Percentiles rank a stretch among this genome's conserved stretches.
These are phyloP conservation scores for Hetaerina americana DNA, from an alignment of 1,140 invertebrate genomes.

Conservation along the genomic window DNA sequence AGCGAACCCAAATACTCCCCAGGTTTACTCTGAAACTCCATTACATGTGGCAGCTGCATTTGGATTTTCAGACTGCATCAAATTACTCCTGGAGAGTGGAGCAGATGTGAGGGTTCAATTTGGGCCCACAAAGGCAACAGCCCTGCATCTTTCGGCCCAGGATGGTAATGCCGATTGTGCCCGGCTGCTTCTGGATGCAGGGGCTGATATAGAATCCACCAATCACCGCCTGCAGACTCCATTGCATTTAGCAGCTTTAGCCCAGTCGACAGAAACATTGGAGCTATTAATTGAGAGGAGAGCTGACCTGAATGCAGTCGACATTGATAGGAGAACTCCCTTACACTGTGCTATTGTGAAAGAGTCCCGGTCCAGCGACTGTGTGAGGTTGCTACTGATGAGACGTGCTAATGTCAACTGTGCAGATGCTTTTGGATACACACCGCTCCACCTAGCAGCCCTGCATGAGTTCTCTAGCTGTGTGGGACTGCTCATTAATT, in stretches of 20 bases:
- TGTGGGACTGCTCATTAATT: conserved; percentile 58
- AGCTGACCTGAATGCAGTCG: conserved; percentile 46
- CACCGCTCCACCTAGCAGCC: conserved; percentile 66
- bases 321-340: conserved; percentile 56
- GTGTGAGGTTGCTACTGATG: conserved; percentile 46
- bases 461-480: conserved; percentile 67
- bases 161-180: conserved; percentile 31
- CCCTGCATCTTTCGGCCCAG: conserved; percentile 36
- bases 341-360: conserved; percentile 67
- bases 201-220: conserved; percentile 24
- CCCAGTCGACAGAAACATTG: conserved; percentile 57
- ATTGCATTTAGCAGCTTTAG: conserved; percentile 34
- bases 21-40: conserved; percentile 70
- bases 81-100: conserved; percentile 51
- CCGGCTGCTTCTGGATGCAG: conserved; percentile 29
- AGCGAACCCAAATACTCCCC: conserved; percentile 56
- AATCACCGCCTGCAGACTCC: conserved; percentile 21
- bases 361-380: conserved; percentile 56
- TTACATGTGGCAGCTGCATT: conserved; percentile 65
- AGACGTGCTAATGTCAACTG: conserved; percentile 63
- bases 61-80: conserved; percentile 50
- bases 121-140: conserved; percentile 26
- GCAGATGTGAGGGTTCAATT: conserved; percentile 60
- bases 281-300: conserved; percentile 46
- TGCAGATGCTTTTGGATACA: conserved; percentile 65